Percentiles rank a stretch among this genome's conserved stretches.
phyloP scores from a whole-genome alignment of 2,797 vertebrate genomes.

The Lepus townsendii region DNA sequence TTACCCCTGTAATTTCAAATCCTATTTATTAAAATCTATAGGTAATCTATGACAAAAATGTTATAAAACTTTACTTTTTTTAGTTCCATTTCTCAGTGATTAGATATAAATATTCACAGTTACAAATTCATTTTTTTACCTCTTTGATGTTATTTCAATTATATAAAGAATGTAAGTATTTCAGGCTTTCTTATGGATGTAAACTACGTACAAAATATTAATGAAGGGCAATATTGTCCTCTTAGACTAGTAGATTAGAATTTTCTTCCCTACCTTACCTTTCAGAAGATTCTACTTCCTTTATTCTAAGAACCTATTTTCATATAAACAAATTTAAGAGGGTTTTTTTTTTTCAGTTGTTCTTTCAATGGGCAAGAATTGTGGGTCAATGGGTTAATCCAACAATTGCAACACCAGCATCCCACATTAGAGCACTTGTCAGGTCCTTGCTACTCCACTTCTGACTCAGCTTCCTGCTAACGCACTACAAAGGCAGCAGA shows the following conservation, averaged over 20 bases:
- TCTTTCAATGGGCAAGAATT: no score
- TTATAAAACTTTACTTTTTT: neutral
- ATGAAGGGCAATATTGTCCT: neutral
- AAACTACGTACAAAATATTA: neutral
- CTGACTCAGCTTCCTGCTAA: no score
- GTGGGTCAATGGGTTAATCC: no score
- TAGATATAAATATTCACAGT: neutral
- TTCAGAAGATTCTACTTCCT: slow-evolving; percentile 10
- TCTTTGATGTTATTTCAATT: slow-evolving; percentile 9
- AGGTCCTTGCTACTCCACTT: no score
- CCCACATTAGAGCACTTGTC: no score
- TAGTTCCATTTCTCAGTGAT: neutral
- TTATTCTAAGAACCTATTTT: neutral
- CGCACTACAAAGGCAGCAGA: no score
- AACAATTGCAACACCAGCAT: no score
- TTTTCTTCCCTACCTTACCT: neutral
- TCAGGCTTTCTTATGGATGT: neutral
- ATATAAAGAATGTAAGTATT: neutral
- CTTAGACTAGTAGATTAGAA: neutral
- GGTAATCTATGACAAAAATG: slow-evolving; percentile 32
- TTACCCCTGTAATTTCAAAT: neutral
- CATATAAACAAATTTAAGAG: neutral
- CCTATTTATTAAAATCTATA: slow-evolving; percentile 24
- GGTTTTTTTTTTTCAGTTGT: neutral
- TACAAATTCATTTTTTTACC: neutral